Percentiles rank a stretch among this genome's conserved stretches.
Evolutionary conservation across 2,113 vertebrate genomes (phyloP).

Genomic region (Bagarius yarrelli): DNA sequence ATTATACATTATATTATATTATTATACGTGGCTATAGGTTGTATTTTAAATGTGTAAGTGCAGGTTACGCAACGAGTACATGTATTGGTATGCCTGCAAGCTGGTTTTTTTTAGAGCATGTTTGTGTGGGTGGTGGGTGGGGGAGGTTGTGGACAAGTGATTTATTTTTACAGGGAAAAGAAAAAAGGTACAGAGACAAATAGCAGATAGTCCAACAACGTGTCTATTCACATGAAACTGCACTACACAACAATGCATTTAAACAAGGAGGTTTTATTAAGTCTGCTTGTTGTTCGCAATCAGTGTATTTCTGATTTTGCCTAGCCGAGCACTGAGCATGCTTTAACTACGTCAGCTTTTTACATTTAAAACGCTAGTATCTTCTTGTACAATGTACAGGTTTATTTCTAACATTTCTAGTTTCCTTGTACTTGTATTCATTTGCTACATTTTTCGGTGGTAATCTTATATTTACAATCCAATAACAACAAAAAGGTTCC

Average conservation of each 20-base stretch:
- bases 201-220: conserved; percentile 7
- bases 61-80: not conserved
- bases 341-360: conserved; percentile 57
- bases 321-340: conserved; percentile 54
- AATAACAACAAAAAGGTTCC: not conserved
- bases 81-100: conserved; percentile 12
- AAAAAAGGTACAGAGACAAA: conserved; percentile 24
- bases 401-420: not conserved
- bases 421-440: not conserved
- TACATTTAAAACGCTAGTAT: conserved; percentile 41
- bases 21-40: not conserved
- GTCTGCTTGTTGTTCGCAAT: conserved; percentile 40
- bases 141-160: conserved; percentile 2
- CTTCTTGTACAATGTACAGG: conserved; percentile 27
- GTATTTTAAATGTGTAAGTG: not conserved
- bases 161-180: conserved; percentile 12
- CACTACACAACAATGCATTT: conserved; percentile 53
- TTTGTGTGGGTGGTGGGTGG: not conserved
- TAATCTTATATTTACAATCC: not conserved
- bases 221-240: conserved; percentile 47
- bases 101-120: conserved; percentile 3
- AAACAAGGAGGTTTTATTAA: conserved; percentile 61
- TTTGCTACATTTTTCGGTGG: not conserved
- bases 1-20: no score
- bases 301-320: conserved; percentile 37